Evolutionary conservation across 2,888 invertebrate species (phyloP), one percentile per base, ranked within the genome.

Genomic region (Andrena chrysosceles): DNA sequence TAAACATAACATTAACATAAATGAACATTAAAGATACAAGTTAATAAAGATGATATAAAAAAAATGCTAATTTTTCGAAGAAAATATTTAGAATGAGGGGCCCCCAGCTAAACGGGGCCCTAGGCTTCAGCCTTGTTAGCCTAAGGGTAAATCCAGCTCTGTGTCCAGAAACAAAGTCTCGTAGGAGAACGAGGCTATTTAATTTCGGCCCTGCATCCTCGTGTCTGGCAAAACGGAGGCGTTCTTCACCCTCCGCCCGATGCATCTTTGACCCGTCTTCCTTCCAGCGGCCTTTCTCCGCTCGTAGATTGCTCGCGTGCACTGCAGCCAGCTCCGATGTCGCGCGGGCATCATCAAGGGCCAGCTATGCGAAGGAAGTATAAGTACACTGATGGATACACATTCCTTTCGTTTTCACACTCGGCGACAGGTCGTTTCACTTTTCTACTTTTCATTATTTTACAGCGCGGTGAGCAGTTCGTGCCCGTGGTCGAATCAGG

Each of bases 181-280:
- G 3, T 16, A 16, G 5, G 16, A 16, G 13, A 16, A 42, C 5
- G 42, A 42, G 5, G 42, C 42, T 42, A 13, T 42, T 42, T 42
- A 23, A 23, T 20, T 54, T 29, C 49, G 29, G 13, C 26, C 31
- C 31, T 23, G 35, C 23, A 13, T 23, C 35, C 62, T 20, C 20
- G n/a, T 4, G 23, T 64, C 20, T 23, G 68, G 20, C 8, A 20
- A 68, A 13, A 20, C 29, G 10, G 23, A 29, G 29, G 23, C 49
- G 70, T 6, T 6, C 29, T 29, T 66, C 29, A 59, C 69, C 35
- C 64, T 33, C 23, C 52, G 42, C 35, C 29, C 42, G 23, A 33
- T 62, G 84, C 85, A 87, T 84, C 89, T 88, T 88, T 88, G 87
- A 86, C 90, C 85, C 74, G 72, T 81, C 85, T 89, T 87, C 80